Percentiles rank a stretch among this genome's conserved stretches.
These are phyloP conservation scores for Madoqua kirkii DNA, from an alignment of 2,113 vertebrate species.

Conservation along the genomic window DNA sequence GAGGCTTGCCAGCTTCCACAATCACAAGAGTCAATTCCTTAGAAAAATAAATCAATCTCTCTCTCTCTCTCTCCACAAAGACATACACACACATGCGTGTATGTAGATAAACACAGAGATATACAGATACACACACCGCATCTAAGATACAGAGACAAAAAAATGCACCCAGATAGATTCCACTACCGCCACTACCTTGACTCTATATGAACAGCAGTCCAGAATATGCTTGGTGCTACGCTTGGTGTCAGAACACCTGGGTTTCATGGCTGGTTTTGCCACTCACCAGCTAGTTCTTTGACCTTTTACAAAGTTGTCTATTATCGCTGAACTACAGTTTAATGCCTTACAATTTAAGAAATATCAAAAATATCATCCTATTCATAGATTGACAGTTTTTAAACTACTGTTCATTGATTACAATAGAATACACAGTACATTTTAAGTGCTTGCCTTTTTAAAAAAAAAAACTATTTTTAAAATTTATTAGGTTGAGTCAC, in stretches of 20 bases:
- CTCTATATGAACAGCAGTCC: background rate
- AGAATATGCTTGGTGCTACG: background rate
- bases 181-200: background rate
- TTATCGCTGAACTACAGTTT: background rate
- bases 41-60: background rate
- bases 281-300: background rate
- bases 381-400: background rate
- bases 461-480: background rate
- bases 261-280: background rate
- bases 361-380: background rate
- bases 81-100: background rate
- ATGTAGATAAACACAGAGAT: background rate
- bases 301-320: background rate
- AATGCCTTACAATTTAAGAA: background rate
- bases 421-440: background rate
- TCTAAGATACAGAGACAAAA: background rate
- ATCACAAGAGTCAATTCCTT: background rate
- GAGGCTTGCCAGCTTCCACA: background rate
- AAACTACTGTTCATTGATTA: background rate
- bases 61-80: background rate
- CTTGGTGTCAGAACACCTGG: background rate
- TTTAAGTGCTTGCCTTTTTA: background rate
- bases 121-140: background rate
- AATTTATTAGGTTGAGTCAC: background rate
- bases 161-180: background rate